These are phyloP conservation scores for Cephus runcator DNA, from an alignment of 2,888 invertebrate genomes.

Conservation along the genomic window DNA sequence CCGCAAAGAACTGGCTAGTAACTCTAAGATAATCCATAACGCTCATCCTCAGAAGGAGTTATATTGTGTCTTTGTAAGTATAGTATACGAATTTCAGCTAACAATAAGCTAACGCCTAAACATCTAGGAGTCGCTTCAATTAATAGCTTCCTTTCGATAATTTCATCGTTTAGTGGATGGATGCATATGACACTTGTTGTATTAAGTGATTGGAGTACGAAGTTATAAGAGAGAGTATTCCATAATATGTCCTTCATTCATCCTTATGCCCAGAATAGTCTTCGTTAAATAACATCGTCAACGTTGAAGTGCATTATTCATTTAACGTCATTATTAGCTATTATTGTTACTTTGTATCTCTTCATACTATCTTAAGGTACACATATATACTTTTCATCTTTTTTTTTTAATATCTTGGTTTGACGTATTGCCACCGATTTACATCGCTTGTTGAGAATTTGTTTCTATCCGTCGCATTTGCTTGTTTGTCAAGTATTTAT, in stretches of 20 bases:
- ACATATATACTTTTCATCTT: not conserved
- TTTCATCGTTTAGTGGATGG: not conserved
- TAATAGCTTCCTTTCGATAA: slow-evolving; percentile 7
- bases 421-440: slow-evolving; percentile 46
- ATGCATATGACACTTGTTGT: not conserved
- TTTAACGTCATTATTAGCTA: slow-evolving; percentile 30
- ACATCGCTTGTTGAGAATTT: not conserved
- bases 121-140: slow-evolving; percentile 35
- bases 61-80: not conserved
- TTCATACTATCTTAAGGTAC: slow-evolving; percentile 36
- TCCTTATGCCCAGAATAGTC: not conserved
- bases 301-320: slow-evolving; percentile 29
- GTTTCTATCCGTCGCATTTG: not conserved
- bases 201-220: not conserved
- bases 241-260: slow-evolving; percentile 8
- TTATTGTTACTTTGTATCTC: slow-evolving; percentile 31
- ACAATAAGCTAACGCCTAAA: slow-evolving; percentile 33
- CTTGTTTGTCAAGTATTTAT: not conserved
- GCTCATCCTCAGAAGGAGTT: not conserved
- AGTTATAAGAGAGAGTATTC: not conserved
- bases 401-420: slow-evolving; percentile 35
- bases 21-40: not conserved
- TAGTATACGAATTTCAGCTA: not conserved
- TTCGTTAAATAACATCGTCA: slow-evolving; percentile 11
- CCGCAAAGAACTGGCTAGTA: not conserved